Evolutionary conservation across 2,113 vertebrate genomes (phyloP).

Genomic region (Athene noctua): DNA sequence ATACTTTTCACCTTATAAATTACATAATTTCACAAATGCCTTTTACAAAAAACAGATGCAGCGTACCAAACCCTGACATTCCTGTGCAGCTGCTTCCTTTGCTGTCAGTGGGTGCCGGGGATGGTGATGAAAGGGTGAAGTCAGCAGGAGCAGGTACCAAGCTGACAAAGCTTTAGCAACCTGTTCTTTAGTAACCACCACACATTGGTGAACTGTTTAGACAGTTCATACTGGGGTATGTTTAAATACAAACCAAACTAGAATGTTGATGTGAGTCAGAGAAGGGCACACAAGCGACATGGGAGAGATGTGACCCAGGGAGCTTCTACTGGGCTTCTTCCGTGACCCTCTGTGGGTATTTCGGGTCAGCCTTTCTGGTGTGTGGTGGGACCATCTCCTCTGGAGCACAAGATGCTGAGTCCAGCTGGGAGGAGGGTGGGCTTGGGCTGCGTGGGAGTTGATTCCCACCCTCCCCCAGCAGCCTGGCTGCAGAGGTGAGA

Average conservation of each 20-base stretch:
- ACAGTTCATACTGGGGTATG: background rate
- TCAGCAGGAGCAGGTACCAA: background rate
- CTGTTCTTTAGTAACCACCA: background rate
- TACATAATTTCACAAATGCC: background rate
- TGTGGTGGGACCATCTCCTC: background rate
- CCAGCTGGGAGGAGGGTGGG: background rate
- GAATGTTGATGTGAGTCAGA: background rate
- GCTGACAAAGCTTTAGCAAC: background rate
- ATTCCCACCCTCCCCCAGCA: background rate
- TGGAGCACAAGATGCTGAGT: background rate
- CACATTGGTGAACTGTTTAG: rapidly evolving
- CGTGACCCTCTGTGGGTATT: background rate
- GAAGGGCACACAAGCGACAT: background rate
- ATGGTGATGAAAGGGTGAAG: background rate
- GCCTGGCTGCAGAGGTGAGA: background rate
- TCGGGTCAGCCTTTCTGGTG: background rate
- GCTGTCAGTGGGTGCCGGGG: background rate
- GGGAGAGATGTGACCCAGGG: background rate
- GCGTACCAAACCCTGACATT: background rate
- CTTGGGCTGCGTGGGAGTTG: background rate
- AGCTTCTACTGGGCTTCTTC: background rate
- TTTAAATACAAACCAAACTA: background rate
- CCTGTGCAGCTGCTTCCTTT: background rate
- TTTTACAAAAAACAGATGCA: background rate
- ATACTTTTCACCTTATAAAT: background rate